Evolutionary conservation across 2,888 invertebrate genomes (phyloP), one percentile per base, ranked within the genome.

Genomic region (Steinernema carpocapsae): DNA sequence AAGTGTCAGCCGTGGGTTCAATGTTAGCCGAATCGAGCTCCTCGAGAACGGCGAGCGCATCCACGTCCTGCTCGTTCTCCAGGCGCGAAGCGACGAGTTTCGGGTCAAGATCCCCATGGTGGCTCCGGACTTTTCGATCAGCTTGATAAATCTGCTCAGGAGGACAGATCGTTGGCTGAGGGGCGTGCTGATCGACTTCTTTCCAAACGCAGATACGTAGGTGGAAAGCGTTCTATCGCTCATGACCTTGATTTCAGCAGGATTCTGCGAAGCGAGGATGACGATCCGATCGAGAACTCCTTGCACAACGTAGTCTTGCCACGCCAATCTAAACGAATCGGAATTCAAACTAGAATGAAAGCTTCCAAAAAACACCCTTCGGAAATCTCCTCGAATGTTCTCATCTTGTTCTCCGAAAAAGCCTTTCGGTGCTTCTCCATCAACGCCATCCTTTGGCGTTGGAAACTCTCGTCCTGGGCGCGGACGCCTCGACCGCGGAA

Each of bases 361-460:
- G 17, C 17, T 14, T n/a, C 4, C 17, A 48, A n/a, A 17, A 64
- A 2, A 3, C 3, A 64, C 64, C 64, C 64, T 32, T 64, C 64
- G 26, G 29, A 64, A 17, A 64, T 64, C 2, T 64, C 64, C 17
- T 24, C 29, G 12, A 64, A 64, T n/a, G 64, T 64, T 29, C 29
- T 64, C 64, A 64, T 64, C 17, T 64, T 17, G 64, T 64, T 64
- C 32, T 29, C 26, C 19, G 24, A 26, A 4, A 64, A 29, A 6
- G 64, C 24, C 17, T 64, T 29, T n/a, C 29, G 64, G n/a, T 64
- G 64, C 32, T 26, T 29, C 2, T 64, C 64, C 29, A 64, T 32
- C 6, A 64, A 32, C 17, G 10, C 64, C 14, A 26, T 29, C 4
- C 64, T 29, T 26, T 64, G 64, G 1, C 64, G 64, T n/a, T 64